phyloP scores from a whole-genome alignment of 2,797 vertebrate species.

The Fringilla coelebs region DNA sequence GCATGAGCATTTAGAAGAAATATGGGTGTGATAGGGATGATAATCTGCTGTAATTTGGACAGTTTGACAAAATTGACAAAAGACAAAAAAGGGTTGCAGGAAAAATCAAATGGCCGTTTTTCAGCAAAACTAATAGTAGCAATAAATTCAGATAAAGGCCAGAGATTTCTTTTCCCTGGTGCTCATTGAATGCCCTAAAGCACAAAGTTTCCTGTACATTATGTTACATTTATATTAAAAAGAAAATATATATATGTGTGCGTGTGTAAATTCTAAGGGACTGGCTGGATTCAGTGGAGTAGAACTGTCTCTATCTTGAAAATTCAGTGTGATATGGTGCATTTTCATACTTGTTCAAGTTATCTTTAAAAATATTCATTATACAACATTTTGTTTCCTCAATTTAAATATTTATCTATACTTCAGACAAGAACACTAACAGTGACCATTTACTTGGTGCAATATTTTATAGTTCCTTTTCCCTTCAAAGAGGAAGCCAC shows the following conservation, averaged over 20 bases:
- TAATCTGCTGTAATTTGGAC: not conserved
- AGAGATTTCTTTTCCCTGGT: not conserved
- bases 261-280: not conserved
- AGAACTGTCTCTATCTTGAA: not conserved
- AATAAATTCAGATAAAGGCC: not conserved
- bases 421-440: not conserved
- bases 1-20: not conserved
- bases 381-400: not conserved
- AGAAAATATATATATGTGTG: no score
- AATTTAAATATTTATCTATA: not conserved
- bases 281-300: rapidly evolving
- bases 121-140: not conserved
- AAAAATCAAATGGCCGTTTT: not conserved
- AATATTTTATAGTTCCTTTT: not conserved
- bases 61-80: not conserved
- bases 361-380: not conserved
- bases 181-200: not conserved
- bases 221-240: not conserved
- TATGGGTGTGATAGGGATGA: not conserved
- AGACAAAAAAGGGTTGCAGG: not conserved
- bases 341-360: not conserved
- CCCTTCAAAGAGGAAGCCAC: not conserved
- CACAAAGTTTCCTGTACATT: not conserved
- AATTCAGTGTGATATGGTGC: not conserved
- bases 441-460: not conserved